phyloP scores from a whole-genome alignment of 1,140 invertebrate species.

The Brachionus paranguensis region DNA sequence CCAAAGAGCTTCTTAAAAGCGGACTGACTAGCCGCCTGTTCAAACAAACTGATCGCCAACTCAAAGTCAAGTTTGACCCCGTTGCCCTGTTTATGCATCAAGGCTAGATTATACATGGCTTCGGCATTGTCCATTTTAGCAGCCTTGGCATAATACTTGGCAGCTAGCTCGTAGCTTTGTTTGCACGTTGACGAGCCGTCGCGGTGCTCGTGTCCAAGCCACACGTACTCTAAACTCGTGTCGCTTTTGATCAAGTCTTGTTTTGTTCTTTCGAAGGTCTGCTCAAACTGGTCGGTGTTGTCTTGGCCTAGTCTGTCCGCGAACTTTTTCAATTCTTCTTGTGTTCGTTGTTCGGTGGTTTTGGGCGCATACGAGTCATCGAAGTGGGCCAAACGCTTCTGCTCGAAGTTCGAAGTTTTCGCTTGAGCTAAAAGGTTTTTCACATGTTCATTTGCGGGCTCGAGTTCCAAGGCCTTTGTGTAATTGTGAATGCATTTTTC shows the following conservation, averaged over 20 bases:
- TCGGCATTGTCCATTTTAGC: background rate
- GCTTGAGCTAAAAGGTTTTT: background rate
- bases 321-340: background rate
- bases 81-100: background rate
- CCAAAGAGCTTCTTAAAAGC: background rate
- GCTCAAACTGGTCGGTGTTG: background rate
- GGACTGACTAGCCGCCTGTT: background rate
- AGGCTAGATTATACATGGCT: background rate
- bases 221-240: background rate
- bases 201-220: background rate
- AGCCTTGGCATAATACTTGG: background rate
- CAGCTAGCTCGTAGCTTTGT: background rate
- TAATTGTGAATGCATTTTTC: background rate
- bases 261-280: background rate
- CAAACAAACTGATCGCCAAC: background rate
- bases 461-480: background rate
- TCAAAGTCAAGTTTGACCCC: background rate
- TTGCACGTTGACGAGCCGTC: background rate
- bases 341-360: background rate
- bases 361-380: background rate
- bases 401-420: background rate
- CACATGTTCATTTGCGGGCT: background rate
- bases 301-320: background rate
- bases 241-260: background rate
- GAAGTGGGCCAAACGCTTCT: background rate